Evolutionary conservation across 1,140 invertebrate genomes (phyloP).

Genomic region (Cheumatopsyche charites): DNA sequence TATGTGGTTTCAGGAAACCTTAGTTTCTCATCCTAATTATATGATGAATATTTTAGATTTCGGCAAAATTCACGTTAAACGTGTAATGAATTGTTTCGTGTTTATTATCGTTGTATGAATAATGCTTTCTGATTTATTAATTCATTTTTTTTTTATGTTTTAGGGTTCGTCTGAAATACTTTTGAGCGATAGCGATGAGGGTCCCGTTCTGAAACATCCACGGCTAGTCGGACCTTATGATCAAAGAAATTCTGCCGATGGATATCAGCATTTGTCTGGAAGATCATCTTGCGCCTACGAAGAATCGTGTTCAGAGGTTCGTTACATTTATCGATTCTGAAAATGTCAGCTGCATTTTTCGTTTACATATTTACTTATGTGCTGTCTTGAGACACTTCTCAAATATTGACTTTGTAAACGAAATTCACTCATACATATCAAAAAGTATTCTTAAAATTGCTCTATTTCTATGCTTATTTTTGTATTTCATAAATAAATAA

Average conservation of each 20-base stretch:
- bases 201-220: slow-evolving; percentile 72
- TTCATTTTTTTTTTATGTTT: neutral
- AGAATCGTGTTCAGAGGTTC: slow-evolving; percentile 45
- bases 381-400: neutral
- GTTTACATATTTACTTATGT: neutral
- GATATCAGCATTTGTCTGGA: slow-evolving; percentile 12
- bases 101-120: too few relatives aligned
- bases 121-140: neutral
- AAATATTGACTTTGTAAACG: slow-evolving; percentile 2
- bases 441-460: too few relatives aligned
- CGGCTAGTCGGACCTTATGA: slow-evolving; percentile 57
- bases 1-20: slow-evolving; percentile 4
- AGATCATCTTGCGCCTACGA: slow-evolving; percentile 32
- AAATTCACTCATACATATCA: too few relatives aligned
- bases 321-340: neutral
- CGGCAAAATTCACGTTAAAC: too few relatives aligned
- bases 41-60: too few relatives aligned
- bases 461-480: too few relatives aligned
- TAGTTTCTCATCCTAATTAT: neutral
- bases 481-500: neutral
- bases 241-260: slow-evolving; percentile 30
- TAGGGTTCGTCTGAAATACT: slow-evolving; percentile 17
- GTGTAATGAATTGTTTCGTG: too few relatives aligned
- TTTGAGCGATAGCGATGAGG: slow-evolving; percentile 68
- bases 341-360: slow-evolving; percentile 1